Evolutionary conservation across 2,113 vertebrate species (phyloP), one percentile per base, ranked within the genome.

Genomic region (Chaenocephalus aceratus): DNA sequence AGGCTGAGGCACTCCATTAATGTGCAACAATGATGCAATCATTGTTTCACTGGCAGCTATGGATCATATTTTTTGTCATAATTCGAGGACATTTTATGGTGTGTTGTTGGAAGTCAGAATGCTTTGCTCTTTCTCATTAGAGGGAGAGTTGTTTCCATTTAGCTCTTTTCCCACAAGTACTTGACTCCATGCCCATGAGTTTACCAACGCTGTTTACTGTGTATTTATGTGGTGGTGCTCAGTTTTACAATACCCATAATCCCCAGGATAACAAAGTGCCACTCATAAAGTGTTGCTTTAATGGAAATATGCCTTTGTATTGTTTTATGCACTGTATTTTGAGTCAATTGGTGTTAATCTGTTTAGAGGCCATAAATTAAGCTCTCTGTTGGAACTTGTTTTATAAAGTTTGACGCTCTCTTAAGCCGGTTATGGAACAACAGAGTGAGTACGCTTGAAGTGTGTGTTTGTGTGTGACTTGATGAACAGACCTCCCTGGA

Each of bases 171-270:
- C 80, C 77, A 75, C 82, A 86, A 86, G 60, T 65, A 52, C 63
- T 79, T 80, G 71, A 71, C 70, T 80, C 62, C 48, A 75, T 84
- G 63, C 64, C 83, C 69, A 52, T 2, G 64, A 82, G 71, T 88
- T 86, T 75, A 82, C 78, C 80, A 83, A 69, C 75, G 49, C 53
- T 70, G 68, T 87, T 89, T 69, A 83, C 67, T 84, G 79, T 82
- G 73, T 85, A 70, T 89, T 88, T 81, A 83, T 89, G 72, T 82
- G 75, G 79, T 73, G 65, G 74, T 77, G 84, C 75, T 89, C 65
- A 60, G 51, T 86, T 90, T 92, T 92, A 89, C 74, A 89, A 81
- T 82, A 65, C 80, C 82, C 77, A 80, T 88, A 89, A 88, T 88
- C 85, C 84, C 67, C 64, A 59, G 74, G 58, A 82, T 72, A 84